Conservation (phyloP, 2,888 invertebrate genomes). For the Papilio gigon region DNA sequence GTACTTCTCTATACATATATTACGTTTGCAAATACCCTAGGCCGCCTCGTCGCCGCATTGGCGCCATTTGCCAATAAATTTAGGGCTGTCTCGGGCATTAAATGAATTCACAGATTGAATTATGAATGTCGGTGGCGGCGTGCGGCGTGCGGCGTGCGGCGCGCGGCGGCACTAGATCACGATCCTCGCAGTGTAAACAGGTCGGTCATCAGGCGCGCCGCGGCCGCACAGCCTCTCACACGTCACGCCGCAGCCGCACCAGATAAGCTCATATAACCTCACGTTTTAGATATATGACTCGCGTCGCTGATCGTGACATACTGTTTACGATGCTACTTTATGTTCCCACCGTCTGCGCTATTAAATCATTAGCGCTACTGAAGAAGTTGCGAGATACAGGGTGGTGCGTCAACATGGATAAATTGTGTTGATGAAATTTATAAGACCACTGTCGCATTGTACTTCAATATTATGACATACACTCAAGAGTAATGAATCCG, state of each 20-base stretch:
- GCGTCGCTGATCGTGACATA: constrained; percentile 37
- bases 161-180: constrained; percentile 70
- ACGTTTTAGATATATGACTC: constrained; percentile 43
- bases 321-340: constrained; percentile 36
- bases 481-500: no score
- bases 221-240: constrained; percentile 54
- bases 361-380: constrained; percentile 35
- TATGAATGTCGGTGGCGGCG: constrained; percentile 68
- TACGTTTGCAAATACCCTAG: constrained; percentile 51
- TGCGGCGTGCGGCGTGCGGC: constrained; percentile 7
- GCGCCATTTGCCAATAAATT: constrained; percentile 80
- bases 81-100: constrained; percentile 77
- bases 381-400: constrained; percentile 17
- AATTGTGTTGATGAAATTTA: neutral
- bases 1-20: constrained; percentile 38
- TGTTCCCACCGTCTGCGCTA: constrained; percentile 25
- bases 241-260: constrained; percentile 55
- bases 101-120: constrained; percentile 77
- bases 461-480: no score
- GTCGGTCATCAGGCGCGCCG: constrained; percentile 62
- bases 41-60: constrained; percentile 69
- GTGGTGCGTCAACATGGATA: neutral
- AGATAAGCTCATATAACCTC: constrained; percentile 46
- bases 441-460: neutral
- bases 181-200: constrained; percentile 69